Evolutionary conservation across 1,140 invertebrate species (phyloP), one percentile per base, ranked within the genome.

Genomic region (Galendromus occidentalis): DNA sequence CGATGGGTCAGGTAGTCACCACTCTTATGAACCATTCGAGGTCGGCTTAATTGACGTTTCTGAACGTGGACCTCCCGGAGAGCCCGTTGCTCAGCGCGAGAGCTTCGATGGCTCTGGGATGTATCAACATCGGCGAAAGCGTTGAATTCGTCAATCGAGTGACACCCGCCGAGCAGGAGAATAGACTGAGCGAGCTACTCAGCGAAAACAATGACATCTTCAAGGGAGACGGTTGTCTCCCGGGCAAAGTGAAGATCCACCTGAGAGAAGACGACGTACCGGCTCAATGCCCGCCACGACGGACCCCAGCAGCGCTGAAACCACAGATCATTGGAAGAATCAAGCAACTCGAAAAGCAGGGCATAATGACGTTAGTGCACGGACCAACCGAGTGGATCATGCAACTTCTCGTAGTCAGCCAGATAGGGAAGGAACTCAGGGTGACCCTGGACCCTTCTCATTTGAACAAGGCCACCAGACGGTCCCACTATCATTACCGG

Each of bases 281-380:
- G 20, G 20, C 64, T 25, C 64, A 47, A 45, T 17, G 41, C 47
- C 7, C 67, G 9, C 65, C 59, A 7, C 29, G 69, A 42, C 22
- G 45, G 9, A 64, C 69, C 9, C 69, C 68, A n/a, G 22, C 39
- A 25, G 42, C 47, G 14, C 51, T 69, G 22, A 5, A 55, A 17
- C 39, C 64, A 2, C 67, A 64, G 39, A 42, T 71, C 17, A 69
- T 68, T 64, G 20, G 39, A 6, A 65, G 68, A 65, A 59, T 71
- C 20, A 42, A 67, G 20, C 59, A 68, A 28, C 51, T 70, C 69
- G 70, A 69, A 20, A 65, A 67, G 29, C 12, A 64, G 2, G 67
- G 64, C 14, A 68, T 75, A 39, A 71, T 77, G 20, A 28, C 67
- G 41, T 68, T 71, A 70, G 70, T 74, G 33, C 69, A 72, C 66